These are phyloP conservation scores for Sebastiscus albofasciatus DNA, from an alignment of 2,797 vertebrate genomes.

Conservation along the genomic window DNA sequence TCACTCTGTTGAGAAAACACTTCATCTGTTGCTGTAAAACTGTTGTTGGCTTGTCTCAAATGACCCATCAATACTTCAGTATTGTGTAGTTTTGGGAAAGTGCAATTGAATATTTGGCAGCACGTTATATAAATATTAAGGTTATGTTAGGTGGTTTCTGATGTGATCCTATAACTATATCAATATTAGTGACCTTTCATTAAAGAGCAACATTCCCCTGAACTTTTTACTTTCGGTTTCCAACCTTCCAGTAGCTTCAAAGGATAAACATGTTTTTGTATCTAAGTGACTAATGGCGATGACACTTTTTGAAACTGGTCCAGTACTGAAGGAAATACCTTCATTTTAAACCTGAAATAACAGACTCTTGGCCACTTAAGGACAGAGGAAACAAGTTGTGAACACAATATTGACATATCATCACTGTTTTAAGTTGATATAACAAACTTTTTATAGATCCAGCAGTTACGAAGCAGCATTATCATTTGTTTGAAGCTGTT, in stretches of 20 bases:
- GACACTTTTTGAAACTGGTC: too few relatives aligned
- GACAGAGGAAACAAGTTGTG: too few relatives aligned
- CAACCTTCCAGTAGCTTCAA: neutral
- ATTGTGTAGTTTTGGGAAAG: neutral
- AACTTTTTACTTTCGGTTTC: neutral
- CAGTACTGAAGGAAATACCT: too few relatives aligned
- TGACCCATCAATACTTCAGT: neutral
- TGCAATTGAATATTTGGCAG: conserved; percentile 40
- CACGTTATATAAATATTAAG: conserved; percentile 24
- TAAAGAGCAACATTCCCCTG: neutral
- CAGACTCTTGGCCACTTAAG: too few relatives aligned
- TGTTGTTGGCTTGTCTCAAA: conserved; percentile 24
- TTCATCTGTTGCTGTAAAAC: conserved; percentile 13
- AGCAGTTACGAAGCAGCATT: neutral
- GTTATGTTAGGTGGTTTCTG: neutral
- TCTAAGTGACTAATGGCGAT: too few relatives aligned
- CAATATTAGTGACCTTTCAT: neutral
- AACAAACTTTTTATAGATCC: too few relatives aligned
- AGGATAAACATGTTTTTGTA: too few relatives aligned
- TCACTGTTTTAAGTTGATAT: too few relatives aligned
- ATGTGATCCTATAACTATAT: neutral
- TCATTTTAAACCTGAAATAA: too few relatives aligned
- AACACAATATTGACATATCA: too few relatives aligned
- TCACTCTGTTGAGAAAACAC: conserved; percentile 42
- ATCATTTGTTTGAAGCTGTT: neutral